Evolutionary conservation across 2,888 invertebrate species (phyloP), one percentile per base, ranked within the genome.

Genomic region (Rhaphigaster nebulosa): DNA sequence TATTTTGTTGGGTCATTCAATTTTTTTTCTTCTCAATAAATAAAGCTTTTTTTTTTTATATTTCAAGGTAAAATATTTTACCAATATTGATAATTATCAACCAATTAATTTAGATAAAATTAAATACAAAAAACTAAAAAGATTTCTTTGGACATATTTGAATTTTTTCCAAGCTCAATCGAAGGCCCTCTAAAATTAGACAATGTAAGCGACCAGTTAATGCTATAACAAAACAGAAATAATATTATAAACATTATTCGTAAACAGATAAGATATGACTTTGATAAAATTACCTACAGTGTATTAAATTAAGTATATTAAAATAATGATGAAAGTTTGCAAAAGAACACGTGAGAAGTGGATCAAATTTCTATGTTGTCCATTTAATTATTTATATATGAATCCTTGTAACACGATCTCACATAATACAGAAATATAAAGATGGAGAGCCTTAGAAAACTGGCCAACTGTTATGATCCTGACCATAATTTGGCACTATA

Each of bases 371-470:
- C 34, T 20, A 76, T 38, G 8, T 38, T 20, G 6, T 76, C 20
- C 38, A 76, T 76, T 76, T 34, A 29, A 76, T 34, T 38, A 56
- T 56, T 50, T 41, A 90, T 54, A 90, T 34, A 54, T 18, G 45
- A 90, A 26, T 50, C n/a, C 26, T 87, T 45, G 54, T 38, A 45
- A 41, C 26, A 50, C 15, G 84, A 84, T 84, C 41, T 50, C 45
- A n/a, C 45, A 84, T n/a, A 84, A 84, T 84, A 45, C n/a, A 84
- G 84, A 84, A 84, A 84, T 50, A 84, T 84, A 41, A 50, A 50
- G 84, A 50, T 50, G 41, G 15, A 84, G 84, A 50, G 45, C 45
- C n/a, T 45, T 84, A 45, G 84, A 84, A 84, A 45, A 84, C 84
- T n/a, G 45, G 84, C 84, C 84, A 84, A 84, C 84, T 45, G n/a